Evolutionary conservation across 2,888 invertebrate genomes (phyloP).

Genomic region (Nephrotoma appendiculata): DNA sequence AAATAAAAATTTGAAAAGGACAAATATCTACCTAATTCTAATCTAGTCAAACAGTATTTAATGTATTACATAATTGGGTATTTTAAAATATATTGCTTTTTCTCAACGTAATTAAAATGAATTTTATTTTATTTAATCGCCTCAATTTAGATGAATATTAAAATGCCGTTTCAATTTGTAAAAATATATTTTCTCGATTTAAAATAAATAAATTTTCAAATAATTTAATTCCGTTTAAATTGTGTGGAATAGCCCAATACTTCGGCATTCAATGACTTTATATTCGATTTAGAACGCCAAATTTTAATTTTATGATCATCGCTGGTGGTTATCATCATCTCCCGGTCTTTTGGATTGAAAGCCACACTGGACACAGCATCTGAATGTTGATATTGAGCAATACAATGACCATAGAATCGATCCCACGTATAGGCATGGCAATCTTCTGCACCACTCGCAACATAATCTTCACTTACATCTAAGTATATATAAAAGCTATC

Average conservation of each 20-base stretch:
- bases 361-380: constrained; percentile 78
- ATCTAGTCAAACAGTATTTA: background rate
- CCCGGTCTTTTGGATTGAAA: constrained; percentile 64
- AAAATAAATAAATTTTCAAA: background rate
- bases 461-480: constrained; percentile 67
- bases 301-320: constrained; percentile 64
- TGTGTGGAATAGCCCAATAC: background rate
- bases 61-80: background rate
- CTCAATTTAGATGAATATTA: background rate
- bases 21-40: background rate
- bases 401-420: constrained; percentile 62
- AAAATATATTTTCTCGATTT: background rate
- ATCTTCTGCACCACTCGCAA: constrained; percentile 76
- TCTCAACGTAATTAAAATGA: background rate
- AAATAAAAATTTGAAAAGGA: background rate
- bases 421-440: constrained; percentile 75
- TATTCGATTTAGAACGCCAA: background rate
- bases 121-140: background rate
- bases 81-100: background rate
- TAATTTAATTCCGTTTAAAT: background rate
- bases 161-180: background rate
- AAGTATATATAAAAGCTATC: constrained; percentile 79
- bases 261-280: background rate
- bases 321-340: constrained; percentile 69
- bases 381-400: constrained; percentile 57